Evolutionary conservation across 1,140 invertebrate species (phyloP), one percentile per base, ranked within the genome.

Genomic region (Drosophila yakuba): DNA sequence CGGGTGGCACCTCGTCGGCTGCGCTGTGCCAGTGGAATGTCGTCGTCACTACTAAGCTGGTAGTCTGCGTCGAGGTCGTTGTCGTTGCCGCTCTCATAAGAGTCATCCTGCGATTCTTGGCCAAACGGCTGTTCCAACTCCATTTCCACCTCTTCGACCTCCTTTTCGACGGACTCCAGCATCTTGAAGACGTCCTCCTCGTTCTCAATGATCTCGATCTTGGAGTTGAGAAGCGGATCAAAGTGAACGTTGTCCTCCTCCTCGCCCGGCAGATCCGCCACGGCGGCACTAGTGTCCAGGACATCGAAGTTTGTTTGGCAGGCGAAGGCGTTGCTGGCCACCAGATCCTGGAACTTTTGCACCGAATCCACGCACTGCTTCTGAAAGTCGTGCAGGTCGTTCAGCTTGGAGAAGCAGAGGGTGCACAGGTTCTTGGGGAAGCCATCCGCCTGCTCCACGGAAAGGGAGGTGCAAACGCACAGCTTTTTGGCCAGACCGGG

Each of bases 171-270:
- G 48, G 73, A 66, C 25, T 91, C 90, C 15, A 91, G 51, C 90
- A 91, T 90, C 50, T 91, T 91, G 11, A 91, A 91, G 2, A 91
- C 90, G 52, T 91, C 90, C 20, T 91, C 90, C 51, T 89, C 90
- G 45, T 88, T 91, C 55, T 91, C 90, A 20, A 91, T 82, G 23
- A 91, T 60, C 35, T 91, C 90, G 32, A 91, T 82, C 61, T 91
- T 91, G 41, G 79, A 76, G 78, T 91, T 91, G 14, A 91, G 44
- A 6, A 91, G 64, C 7, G 90, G 90, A 58, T 91, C 90, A 36
- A 89, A 91, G 38, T 91, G 88, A 1, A 82, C 73, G 48, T 81
- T 73, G 60, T 91, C 90, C 35, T 91, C 90, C 1, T 91, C 90
- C 59, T 73, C 59, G 43, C 32, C 28, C 3, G 69, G 63, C 43